Evolutionary conservation across 2,113 vertebrate genomes (phyloP).

Genomic region (Sylvietta virens): DNA sequence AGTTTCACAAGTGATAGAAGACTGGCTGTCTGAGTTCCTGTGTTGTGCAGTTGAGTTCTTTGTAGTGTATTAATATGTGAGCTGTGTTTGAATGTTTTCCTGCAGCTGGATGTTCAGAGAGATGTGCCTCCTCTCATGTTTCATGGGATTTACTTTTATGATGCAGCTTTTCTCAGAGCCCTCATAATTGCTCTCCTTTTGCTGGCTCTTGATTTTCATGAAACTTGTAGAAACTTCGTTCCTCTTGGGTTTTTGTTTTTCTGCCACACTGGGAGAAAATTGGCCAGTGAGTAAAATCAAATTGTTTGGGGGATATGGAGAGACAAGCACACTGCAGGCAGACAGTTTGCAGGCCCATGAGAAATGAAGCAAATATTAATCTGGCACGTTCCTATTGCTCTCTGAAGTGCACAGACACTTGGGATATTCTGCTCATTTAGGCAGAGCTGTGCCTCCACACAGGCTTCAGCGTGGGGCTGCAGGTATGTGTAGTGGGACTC

Average conservation of each 20-base stretch:
- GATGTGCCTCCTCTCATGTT: neutral
- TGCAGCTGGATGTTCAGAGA: neutral
- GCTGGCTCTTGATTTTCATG: neutral
- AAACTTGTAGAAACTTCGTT: slow-evolving; percentile 2
- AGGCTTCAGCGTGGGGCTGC: neutral
- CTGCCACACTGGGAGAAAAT: neutral
- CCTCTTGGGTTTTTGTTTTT: neutral
- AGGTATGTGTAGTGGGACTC: neutral
- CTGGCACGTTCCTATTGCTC: neutral
- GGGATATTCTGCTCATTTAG: neutral
- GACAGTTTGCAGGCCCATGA: neutral
- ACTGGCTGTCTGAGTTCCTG: neutral
- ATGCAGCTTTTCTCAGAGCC: neutral
- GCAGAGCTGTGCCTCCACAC: neutral
- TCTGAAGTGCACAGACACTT: neutral
- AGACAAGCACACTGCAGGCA: neutral
- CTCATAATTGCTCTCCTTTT: neutral
- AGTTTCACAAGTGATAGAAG: neutral
- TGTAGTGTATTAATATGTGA: neutral
- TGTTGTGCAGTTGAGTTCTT: neutral
- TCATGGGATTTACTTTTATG: neutral
- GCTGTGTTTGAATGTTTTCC: neutral
- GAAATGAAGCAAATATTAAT: neutral
- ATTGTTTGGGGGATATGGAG: neutral
- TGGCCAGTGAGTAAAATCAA: neutral